Evolutionary conservation across 1,140 invertebrate species (phyloP).

Genomic region (Protaetia brevitarsis): DNA sequence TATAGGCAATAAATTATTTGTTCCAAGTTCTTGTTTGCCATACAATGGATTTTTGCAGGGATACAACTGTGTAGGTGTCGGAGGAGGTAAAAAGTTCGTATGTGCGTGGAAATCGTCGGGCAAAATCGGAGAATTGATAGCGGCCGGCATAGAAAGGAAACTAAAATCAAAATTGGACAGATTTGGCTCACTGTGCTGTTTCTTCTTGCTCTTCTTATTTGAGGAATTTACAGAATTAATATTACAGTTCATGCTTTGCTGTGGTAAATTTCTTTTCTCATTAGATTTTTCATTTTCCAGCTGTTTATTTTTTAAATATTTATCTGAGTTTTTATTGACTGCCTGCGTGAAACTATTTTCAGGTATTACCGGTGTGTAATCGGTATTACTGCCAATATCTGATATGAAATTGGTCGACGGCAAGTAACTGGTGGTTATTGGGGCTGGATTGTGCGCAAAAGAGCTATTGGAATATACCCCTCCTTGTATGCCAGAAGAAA

Average conservation of each 20-base stretch:
- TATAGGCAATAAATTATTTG: conserved; percentile 35
- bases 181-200: conserved; percentile 31
- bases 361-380: background rate
- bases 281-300: background rate
- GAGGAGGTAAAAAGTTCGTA: conserved; percentile 42
- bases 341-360: conserved; percentile 17
- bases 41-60: conserved; percentile 46
- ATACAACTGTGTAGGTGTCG: conserved; percentile 40
- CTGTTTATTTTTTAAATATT: background rate
- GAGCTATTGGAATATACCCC: conserved; percentile 36
- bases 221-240: conserved; percentile 28
- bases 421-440: conserved; percentile 39
- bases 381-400: conserved; percentile 28
- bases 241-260: conserved; percentile 8
- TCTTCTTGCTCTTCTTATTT: conserved; percentile 32
- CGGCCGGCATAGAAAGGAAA: conserved; percentile 44
- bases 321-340: background rate
- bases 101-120: conserved; percentile 46
- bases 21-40: conserved; percentile 34
- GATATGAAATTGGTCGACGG: conserved; percentile 38
- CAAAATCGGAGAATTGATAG: conserved; percentile 47
- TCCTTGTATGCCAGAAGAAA: conserved; percentile 35
- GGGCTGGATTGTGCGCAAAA: conserved; percentile 35
- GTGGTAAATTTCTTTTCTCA: conserved; percentile 7
- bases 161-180: conserved; percentile 44